Conservation (phyloP, 2,113 vertebrate species). For the Tamias sibiricus region DNA sequence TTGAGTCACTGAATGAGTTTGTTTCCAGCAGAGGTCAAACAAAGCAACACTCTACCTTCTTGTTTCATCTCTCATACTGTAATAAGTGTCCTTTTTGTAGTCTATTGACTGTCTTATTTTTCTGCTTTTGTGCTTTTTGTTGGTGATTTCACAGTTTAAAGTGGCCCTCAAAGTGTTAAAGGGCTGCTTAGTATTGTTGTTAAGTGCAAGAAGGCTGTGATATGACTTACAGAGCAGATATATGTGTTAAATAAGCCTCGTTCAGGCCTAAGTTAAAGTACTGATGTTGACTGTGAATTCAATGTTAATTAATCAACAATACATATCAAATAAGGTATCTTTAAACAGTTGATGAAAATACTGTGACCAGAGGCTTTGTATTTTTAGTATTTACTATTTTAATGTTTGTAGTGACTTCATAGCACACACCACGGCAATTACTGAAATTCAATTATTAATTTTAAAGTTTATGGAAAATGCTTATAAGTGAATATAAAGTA, state of each 20-base stretch:
- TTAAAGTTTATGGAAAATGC: conserved; percentile 25
- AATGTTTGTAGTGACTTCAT: not conserved
- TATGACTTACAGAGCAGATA: not conserved
- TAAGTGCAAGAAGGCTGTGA: not conserved
- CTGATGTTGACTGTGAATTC: not conserved
- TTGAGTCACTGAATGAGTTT: not conserved
- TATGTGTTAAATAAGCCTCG: not conserved
- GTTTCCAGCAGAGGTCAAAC: not conserved
- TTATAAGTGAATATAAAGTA: conserved; percentile 47
- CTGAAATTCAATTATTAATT: conserved; percentile 16
- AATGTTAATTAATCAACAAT: not conserved
- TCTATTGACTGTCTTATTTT: not conserved
- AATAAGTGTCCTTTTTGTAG: not conserved
- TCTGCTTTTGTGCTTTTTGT: not conserved
- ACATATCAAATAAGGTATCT: not conserved
- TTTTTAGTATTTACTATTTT: not conserved
- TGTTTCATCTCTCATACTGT: not conserved
- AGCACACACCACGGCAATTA: not conserved
- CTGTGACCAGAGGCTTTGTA: not conserved
- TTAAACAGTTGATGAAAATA: conserved; percentile 40
- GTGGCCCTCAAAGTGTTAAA: not conserved
- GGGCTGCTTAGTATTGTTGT: not conserved
- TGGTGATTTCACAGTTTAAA: conserved; percentile 38
- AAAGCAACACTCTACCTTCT: not conserved
- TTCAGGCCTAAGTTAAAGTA: not conserved